Evolutionary conservation across 2,888 invertebrate genomes (phyloP), one percentile per base, ranked within the genome.

Genomic region (Erebia palarica): DNA sequence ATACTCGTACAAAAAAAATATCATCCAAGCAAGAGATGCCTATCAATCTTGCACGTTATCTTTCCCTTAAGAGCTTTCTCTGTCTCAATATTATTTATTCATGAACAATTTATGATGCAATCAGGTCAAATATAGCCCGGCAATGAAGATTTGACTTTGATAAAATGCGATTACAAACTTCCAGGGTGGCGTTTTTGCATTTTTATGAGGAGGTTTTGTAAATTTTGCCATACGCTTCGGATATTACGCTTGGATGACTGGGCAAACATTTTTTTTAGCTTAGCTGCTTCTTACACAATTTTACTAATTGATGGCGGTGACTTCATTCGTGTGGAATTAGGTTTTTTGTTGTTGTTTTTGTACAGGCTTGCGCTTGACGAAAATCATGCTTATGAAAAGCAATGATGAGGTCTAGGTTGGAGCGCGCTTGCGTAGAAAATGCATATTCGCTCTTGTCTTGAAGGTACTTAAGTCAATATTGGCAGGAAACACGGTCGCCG

Each of bases 91-190:
- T 92, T 91, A 92, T 89, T 89, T 92, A 92, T 92, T 92, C 91
- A 92, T 92, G 91, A 91, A 89, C 89, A 92, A 92, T 92, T 91
- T 92, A 87, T 84, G 86, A 89, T 90, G 89, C 90, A 91, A 91
- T 91, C 90, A 89, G 90, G 89, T 89, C 87, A 89, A 84, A 86
- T 85, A 84, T 80, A 82, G 81, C 78, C 82, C 85, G 85, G 87
- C 86, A 86, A 87, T 84, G 82, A 85, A 87, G 84, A 87, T 87
- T 88, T 84, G 86, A 87, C 88, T 89, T 87, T 87, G 87, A 90
- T 86, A 85, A 88, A 91, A 91, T 86, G 84, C 82, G 82, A 89
- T 91, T 90, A 90, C 76, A 74, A 79, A 78, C 74, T 77, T 79
- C 77, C 73, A 70, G 73, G 61, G 68, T 63, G 70, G 72, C 73